Evolutionary conservation across 1,140 invertebrate genomes (phyloP).

Genomic region (Muscidifurax raptorellus): DNA sequence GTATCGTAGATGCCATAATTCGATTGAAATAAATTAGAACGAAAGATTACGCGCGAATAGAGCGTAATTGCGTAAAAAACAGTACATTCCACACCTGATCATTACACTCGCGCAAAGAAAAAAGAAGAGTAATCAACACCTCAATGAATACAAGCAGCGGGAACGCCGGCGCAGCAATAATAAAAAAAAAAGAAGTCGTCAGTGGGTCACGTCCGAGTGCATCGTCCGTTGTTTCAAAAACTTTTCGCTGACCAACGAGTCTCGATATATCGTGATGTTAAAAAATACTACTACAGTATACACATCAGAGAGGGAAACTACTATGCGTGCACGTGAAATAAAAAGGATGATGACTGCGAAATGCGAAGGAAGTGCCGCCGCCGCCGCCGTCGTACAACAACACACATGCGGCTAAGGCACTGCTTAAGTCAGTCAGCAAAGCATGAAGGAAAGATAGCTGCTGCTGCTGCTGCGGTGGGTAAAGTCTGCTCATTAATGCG

Average conservation of each 20-base stretch:
- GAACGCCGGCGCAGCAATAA: no score
- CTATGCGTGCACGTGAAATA: no score
- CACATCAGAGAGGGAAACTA: no score
- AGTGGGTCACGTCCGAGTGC: not conserved
- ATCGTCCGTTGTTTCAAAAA: not conserved
- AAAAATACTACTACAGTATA: no score
- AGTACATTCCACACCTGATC: no score
- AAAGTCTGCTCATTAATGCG: not conserved
- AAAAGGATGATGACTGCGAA: no score
- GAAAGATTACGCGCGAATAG: no score
- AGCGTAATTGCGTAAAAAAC: no score
- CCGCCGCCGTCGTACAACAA: not conserved
- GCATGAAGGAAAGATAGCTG: slow-evolving; percentile 33
- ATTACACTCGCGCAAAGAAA: no score
- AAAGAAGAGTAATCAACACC: not conserved
- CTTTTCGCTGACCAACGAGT: not conserved
- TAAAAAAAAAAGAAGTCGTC: not conserved
- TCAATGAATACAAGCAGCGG: not conserved
- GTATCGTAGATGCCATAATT: no score
- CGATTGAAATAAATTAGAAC: no score
- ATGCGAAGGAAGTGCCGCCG: not conserved
- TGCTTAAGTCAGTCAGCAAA: slow-evolving; percentile 41
- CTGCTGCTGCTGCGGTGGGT: not conserved
- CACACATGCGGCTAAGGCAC: not conserved
- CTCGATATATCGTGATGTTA: no score